A percentile compares a stretch with the other conserved stretches of the same genome.
Evolutionary conservation across 2,797 vertebrate genomes (phyloP).

Genomic region (Poeciliopsis turneri): DNA sequence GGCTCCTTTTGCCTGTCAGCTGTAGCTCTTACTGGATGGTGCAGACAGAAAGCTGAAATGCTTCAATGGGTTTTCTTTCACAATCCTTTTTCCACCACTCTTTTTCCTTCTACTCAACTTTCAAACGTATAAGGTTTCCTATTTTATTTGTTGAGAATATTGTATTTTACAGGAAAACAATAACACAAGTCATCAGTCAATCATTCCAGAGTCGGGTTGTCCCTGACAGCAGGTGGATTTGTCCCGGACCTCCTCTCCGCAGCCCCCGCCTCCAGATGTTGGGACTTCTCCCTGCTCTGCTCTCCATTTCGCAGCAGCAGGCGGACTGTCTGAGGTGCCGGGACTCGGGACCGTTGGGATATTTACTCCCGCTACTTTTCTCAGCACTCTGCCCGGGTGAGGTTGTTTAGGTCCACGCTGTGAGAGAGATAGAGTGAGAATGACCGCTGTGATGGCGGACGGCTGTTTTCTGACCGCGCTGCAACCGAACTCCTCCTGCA

Average conservation of each 20-base stretch:
- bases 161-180: not conserved
- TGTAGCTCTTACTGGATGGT: not conserved
- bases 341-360: not conserved
- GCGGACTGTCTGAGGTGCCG: not conserved
- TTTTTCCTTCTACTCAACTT: not conserved
- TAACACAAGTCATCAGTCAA: not conserved
- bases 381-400: not conserved
- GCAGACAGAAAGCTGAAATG: not conserved
- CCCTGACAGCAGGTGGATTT: constrained; percentile 40
- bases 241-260: not conserved
- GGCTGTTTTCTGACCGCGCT: constrained; percentile 88
- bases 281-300: constrained; percentile 4
- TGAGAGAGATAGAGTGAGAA: not conserved
- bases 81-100: not conserved
- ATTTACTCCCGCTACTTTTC: not conserved
- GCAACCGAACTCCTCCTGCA: constrained; percentile 88
- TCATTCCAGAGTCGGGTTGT: not conserved
- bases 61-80: not conserved
- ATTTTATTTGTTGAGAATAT: not conserved
- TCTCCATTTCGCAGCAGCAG: constrained; percentile 38
- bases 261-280: constrained; percentile 47
- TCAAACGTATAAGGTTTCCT: not conserved
- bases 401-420: not conserved
- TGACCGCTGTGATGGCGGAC: constrained; percentile 69
- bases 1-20: not conserved